A percentile compares a stretch with the other conserved stretches of the same genome.
Evolutionary conservation across 2,888 invertebrate species (phyloP).

Genomic region (Drosophila emarginata): DNA sequence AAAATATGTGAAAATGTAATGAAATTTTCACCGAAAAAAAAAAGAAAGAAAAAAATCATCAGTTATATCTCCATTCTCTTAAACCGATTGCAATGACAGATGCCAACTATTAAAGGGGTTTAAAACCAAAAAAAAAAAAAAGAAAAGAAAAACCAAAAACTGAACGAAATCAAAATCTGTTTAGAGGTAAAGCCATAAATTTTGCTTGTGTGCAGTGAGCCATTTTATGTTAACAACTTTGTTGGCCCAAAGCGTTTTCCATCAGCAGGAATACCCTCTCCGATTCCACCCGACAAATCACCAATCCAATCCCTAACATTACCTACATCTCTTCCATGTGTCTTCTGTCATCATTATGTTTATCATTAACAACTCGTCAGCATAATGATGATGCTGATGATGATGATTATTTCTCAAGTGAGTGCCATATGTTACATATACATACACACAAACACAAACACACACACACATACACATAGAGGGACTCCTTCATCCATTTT

Average conservation of each 20-base stretch:
- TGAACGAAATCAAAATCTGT: conserved; percentile 23
- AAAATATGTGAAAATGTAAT: conserved; percentile 30
- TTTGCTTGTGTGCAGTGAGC: conserved; percentile 58
- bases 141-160: no score
- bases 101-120: conserved; percentile 56
- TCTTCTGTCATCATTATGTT: conserved; percentile 64
- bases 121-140: neutral
- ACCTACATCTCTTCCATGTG: conserved; percentile 8
- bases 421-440: conserved; percentile 63
- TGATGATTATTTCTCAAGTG: conserved; percentile 50
- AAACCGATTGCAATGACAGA: conserved; percentile 70
- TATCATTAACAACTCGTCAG: conserved; percentile 74
- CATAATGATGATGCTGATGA: conserved; percentile 33
- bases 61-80: conserved; percentile 12
- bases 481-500: conserved; percentile 18
- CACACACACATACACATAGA: conserved; percentile 9
- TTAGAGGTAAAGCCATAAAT: conserved; percentile 6
- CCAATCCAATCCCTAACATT: no score
- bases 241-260: conserved; percentile 67
- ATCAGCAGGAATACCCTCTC: conserved; percentile 33
- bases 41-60: conserved; percentile 20
- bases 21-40: conserved; percentile 27
- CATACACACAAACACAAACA: conserved; percentile 5
- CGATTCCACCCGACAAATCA: neutral
- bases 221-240: conserved; percentile 77